These are phyloP conservation scores for Aspidapion aeneum DNA, from an alignment of 2,888 invertebrate genomes.

Conservation along the genomic window DNA sequence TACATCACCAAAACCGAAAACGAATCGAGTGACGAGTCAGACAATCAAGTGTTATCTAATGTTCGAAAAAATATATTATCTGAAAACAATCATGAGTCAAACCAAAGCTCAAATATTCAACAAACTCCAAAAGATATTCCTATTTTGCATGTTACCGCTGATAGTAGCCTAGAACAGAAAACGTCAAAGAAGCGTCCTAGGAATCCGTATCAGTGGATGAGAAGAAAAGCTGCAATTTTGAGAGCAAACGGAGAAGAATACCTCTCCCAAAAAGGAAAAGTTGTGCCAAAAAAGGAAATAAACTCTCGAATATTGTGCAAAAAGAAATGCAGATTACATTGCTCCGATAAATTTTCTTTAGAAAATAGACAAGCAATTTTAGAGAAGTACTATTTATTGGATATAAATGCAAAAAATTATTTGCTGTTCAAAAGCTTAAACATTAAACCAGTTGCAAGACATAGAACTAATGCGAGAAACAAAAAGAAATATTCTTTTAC, in stretches of 20 bases:
- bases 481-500: background rate
- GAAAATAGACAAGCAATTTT: constrained; percentile 1
- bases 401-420: background rate
- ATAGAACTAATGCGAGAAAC: background rate
- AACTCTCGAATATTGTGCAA: constrained; percentile 7
- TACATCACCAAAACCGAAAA: no score
- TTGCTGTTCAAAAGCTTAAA: background rate
- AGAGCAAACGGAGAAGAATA: constrained; percentile 15
- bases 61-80: no score
- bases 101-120: no score
- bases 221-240: background rate
- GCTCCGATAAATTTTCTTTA: constrained; percentile 9
- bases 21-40: no score
- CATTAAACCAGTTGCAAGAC: background rate
- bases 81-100: no score
- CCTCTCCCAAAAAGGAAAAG: constrained; percentile 17
- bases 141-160: no score
- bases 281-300: constrained; percentile 10
- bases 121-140: no score
- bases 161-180: background rate
- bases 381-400: background rate
- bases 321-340: constrained; percentile 16
- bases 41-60: no score
- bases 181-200: background rate
- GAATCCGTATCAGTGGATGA: constrained; percentile 2